phyloP scores from a whole-genome alignment of 2,888 invertebrate species.

The Cerceris ruficornis region DNA sequence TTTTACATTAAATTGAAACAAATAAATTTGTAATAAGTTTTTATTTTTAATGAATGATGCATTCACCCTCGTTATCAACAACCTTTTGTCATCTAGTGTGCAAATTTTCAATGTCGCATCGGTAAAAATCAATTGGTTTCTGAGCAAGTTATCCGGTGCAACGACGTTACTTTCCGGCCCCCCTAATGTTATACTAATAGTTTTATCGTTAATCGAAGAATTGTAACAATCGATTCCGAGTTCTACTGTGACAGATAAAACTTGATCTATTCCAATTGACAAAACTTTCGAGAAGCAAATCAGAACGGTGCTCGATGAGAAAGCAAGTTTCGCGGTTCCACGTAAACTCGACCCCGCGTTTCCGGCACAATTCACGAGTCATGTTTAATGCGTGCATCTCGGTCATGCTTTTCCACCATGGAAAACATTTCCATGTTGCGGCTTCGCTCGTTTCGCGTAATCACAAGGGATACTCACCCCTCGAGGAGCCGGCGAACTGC shows the following conservation, averaged over 20 bases:
- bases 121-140: no score
- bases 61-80: no score
- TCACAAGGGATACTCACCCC: conserved; percentile 82
- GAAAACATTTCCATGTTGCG: conserved; percentile 8
- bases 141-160: no score
- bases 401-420: not conserved
- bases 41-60: no score
- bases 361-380: conserved; percentile 21
- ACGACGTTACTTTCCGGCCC: no score
- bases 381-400: conserved; percentile 20
- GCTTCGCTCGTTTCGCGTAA: conserved; percentile 20
- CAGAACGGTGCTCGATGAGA: not conserved
- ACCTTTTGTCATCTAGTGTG: no score
- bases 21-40: no score
- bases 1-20: no score
- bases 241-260: not conserved
- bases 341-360: conserved; percentile 1
- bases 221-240: no score
- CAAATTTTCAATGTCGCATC: no score
- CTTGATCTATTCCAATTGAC: not conserved
- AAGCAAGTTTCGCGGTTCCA: not conserved
- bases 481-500: conserved; percentile 86
- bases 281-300: not conserved
- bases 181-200: no score
- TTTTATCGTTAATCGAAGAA: no score